Evolutionary conservation across 2,888 invertebrate genomes (phyloP).

Genomic region (Drosophila putrida): DNA sequence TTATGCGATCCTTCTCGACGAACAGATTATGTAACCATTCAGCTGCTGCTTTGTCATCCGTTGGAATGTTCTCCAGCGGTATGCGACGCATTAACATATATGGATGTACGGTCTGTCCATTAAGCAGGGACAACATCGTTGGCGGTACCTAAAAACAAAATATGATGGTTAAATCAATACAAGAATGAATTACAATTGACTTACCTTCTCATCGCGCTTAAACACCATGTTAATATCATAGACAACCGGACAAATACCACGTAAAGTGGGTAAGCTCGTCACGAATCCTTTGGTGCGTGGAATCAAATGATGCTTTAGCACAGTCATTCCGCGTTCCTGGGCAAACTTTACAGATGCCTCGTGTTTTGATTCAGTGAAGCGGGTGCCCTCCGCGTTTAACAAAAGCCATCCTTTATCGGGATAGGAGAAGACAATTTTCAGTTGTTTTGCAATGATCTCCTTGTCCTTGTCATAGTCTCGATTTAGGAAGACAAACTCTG

Average conservation of each 20-base stretch:
- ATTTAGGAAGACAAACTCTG: constrained; percentile 97
- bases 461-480: constrained; percentile 96
- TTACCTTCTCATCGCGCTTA: constrained; percentile 88
- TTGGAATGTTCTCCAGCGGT: constrained; percentile 92
- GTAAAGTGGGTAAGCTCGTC: constrained; percentile 92
- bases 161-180: no score
- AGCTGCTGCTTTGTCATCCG: constrained; percentile 89
- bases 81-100: constrained; percentile 93
- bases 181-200: not conserved
- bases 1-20: constrained; percentile 90
- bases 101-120: constrained; percentile 90
- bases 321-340: constrained; percentile 92
- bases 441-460: constrained; percentile 91
- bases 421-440: constrained; percentile 93
- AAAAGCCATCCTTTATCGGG: constrained; percentile 96
- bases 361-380: constrained; percentile 95
- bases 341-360: constrained; percentile 95
- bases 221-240: constrained; percentile 94
- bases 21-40: constrained; percentile 94
- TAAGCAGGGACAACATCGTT: constrained; percentile 91
- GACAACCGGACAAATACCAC: constrained; percentile 92
- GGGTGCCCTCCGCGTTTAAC: constrained; percentile 96
- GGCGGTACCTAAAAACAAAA: constrained; percentile 87
- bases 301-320: constrained; percentile 94
- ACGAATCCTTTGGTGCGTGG: constrained; percentile 98